Conservation (phyloP, 2,888 invertebrate species). For the Coleophora flavipennella region DNA sequence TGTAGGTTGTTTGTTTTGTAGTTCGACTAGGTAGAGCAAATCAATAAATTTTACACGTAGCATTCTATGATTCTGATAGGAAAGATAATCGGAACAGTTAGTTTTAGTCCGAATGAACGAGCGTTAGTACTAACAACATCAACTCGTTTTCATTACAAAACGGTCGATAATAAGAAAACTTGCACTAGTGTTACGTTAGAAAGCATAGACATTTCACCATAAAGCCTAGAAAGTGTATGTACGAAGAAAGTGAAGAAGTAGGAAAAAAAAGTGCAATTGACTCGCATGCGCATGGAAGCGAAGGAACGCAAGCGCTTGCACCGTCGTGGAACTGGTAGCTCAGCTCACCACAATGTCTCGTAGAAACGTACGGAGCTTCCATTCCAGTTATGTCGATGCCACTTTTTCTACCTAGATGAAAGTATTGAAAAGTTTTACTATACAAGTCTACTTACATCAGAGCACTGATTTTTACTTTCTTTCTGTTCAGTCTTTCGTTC, state of each 20-base stretch:
- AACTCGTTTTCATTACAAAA: constrained; percentile 63
- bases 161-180: constrained; percentile 56
- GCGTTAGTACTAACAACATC: constrained; percentile 29
- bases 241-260: constrained; percentile 70
- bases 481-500: constrained; percentile 65
- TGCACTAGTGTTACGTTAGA: constrained; percentile 67
- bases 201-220: constrained; percentile 69
- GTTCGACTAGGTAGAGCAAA: no score
- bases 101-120: no score
- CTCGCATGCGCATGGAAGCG: constrained; percentile 33
- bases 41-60: no score
- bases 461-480: constrained; percentile 71
- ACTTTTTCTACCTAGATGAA: constrained; percentile 61
- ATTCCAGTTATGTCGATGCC: constrained; percentile 51
- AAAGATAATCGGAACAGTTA: no score
- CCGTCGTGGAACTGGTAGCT: background rate
- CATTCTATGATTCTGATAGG: no score
- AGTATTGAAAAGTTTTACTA: constrained; percentile 47
- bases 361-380: constrained; percentile 44
- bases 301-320: constrained; percentile 29
- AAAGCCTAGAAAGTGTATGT: constrained; percentile 68
- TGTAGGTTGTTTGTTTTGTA: constrained; percentile 29
- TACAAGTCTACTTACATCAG: constrained; percentile 58
- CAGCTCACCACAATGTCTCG: constrained; percentile 40
- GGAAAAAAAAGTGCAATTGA: constrained; percentile 55